Conservation (phyloP, 2,797 vertebrate genomes). For the Pantherophis vulpinus region DNA sequence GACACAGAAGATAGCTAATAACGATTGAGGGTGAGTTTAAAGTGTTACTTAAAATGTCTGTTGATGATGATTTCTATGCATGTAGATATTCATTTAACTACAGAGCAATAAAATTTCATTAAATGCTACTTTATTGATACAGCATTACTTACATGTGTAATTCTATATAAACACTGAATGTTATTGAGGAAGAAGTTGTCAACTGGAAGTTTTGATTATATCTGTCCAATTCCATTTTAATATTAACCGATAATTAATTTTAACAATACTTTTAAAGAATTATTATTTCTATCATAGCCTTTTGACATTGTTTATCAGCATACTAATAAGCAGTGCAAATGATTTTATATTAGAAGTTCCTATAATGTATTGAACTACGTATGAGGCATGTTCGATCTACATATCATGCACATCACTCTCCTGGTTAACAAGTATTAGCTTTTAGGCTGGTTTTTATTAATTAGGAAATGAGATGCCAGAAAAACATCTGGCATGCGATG, state of each 20-base stretch:
- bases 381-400: not conserved
- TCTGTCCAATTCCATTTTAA: not conserved
- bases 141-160: not conserved
- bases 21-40: not conserved
- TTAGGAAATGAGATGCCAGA: not conserved
- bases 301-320: conserved; percentile 28
- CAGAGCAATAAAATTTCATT: not conserved
- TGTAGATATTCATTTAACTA: not conserved
- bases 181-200: not conserved
- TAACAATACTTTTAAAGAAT: not conserved
- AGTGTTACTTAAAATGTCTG: not conserved
- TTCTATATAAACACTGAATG: not conserved
- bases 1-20: not conserved
- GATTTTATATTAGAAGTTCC: conserved; percentile 14
- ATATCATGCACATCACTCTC: not conserved
- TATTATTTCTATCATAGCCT: not conserved
- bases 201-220: not conserved
- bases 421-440: not conserved
- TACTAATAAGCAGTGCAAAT: conserved; percentile 1
- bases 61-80: not conserved
- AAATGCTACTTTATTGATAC: not conserved
- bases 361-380: conserved; percentile 8
- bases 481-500: not conserved
- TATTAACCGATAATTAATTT: not conserved
- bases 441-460: not conserved